phyloP scores from a whole-genome alignment of 1,140 invertebrate species.

The Drosophila kepulauana region DNA sequence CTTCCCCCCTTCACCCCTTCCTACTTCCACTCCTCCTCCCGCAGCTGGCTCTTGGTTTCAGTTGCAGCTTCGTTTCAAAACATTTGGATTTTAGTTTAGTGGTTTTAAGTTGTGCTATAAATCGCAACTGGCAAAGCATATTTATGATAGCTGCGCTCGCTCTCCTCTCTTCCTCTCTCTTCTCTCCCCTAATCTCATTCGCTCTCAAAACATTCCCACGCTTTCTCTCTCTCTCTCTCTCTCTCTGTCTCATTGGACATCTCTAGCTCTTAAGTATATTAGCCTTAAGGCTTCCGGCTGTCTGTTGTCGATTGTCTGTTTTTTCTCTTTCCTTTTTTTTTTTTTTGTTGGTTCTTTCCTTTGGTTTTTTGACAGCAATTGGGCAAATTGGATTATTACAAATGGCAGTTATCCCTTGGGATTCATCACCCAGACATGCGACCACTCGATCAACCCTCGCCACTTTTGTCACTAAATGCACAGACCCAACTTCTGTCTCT shows the following conservation, averaged over 20 bases:
- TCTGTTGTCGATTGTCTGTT: neutral
- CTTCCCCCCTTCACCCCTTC: neutral
- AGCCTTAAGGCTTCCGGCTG: slow-evolving; percentile 7
- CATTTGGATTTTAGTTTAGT: slow-evolving; percentile 59
- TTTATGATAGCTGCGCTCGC: slow-evolving; percentile 56
- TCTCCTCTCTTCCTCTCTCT: neutral
- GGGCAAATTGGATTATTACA: slow-evolving; percentile 12
- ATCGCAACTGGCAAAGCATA: slow-evolving; percentile 52
- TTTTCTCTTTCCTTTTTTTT: too few species aligned
- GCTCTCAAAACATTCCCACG: neutral
- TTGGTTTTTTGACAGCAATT: slow-evolving; percentile 8
- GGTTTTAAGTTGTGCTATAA: slow-evolving; percentile 63
- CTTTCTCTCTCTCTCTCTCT: neutral
- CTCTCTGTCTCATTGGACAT: neutral
- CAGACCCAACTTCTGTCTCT: neutral
- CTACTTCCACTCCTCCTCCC: neutral
- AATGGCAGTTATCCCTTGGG: neutral
- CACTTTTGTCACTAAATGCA: neutral
- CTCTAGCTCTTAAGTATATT: neutral
- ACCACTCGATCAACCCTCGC: neutral
- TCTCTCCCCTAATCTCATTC: neutral
- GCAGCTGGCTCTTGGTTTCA: slow-evolving; percentile 15
- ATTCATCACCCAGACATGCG: neutral
- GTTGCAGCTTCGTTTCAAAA: slow-evolving; percentile 49
- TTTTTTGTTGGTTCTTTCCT: neutral